Percentiles rank a stretch among this genome's conserved stretches.
phyloP scores from a whole-genome alignment of 2,888 invertebrate species.

The Hedychridium roseum region DNA sequence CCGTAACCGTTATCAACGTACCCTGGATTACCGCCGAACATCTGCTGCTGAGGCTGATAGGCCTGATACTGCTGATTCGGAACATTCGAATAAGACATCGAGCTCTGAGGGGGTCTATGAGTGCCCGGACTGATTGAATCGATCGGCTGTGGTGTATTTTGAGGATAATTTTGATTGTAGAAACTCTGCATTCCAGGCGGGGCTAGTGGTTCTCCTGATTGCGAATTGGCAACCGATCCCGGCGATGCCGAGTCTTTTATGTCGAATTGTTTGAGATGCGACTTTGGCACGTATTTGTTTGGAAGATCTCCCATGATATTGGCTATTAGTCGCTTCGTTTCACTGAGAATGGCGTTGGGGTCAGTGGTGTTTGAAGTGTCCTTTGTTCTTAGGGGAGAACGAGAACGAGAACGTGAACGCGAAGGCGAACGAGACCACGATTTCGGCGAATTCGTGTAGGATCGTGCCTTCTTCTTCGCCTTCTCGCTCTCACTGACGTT shows the following conservation, averaged over 20 bases:
- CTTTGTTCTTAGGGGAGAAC: slow-evolving; percentile 20
- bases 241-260: neutral
- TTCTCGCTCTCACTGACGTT: slow-evolving; percentile 75
- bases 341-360: slow-evolving; percentile 64
- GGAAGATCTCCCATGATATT: slow-evolving; percentile 71
- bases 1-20: slow-evolving; percentile 58
- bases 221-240: slow-evolving; percentile 3
- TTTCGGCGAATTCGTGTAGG: slow-evolving; percentile 44
- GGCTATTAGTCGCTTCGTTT: slow-evolving; percentile 71
- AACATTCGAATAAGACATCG: slow-evolving; percentile 38
- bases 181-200: slow-evolving; percentile 22
- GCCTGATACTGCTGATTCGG: slow-evolving; percentile 42
- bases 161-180: slow-evolving; percentile 39
- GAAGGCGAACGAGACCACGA: slow-evolving; percentile 55
- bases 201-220: slow-evolving; percentile 7
- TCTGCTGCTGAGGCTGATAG: slow-evolving; percentile 42
- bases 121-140: slow-evolving; percentile 27
- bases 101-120: slow-evolving; percentile 31
- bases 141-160: slow-evolving; percentile 12
- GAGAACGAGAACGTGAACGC: slow-evolving; percentile 44
- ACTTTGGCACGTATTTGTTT: slow-evolving; percentile 57
- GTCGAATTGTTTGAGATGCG: slow-evolving; percentile 37
- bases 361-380: slow-evolving; percentile 50
- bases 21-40: slow-evolving; percentile 40
- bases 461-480: slow-evolving; percentile 66